phyloP scores from a whole-genome alignment of 2,113 vertebrate species.

The Macquaria australasica region DNA sequence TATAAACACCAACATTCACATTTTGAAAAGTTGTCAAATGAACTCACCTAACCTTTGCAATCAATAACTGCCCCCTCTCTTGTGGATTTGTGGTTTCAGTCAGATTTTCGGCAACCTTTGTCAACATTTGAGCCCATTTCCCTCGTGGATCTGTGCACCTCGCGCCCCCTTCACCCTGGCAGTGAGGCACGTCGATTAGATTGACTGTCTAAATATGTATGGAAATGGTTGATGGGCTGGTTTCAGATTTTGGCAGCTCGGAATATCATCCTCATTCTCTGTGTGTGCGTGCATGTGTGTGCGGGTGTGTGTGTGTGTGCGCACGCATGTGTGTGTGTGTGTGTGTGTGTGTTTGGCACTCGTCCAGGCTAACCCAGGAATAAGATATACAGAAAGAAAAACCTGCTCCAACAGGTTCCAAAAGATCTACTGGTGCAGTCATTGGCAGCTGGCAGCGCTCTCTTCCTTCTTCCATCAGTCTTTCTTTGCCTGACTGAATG shows the following conservation, averaged over 20 bases:
- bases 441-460: conserved; percentile 71
- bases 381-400: conserved; percentile 75
- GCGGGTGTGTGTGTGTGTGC: conserved; percentile 40
- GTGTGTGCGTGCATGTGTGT: conserved; percentile 37
- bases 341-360: conserved; percentile 53
- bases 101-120: conserved; percentile 20
- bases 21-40: neutral
- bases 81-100: conserved; percentile 13
- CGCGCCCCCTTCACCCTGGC: conserved; percentile 29
- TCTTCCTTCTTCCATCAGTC: conserved; percentile 65
- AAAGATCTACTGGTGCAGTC: conserved; percentile 66
- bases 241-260: conserved; percentile 74
- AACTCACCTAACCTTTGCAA: conserved; percentile 63
- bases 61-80: conserved; percentile 8
- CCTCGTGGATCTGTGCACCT: conserved; percentile 30
- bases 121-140: conserved; percentile 23
- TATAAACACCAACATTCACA: neutral
- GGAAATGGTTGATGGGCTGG: conserved; percentile 72
- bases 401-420: conserved; percentile 84
- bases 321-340: conserved; percentile 32
- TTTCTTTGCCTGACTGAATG: conserved; percentile 71
- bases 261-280: conserved; percentile 62
- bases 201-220: conserved; percentile 71
- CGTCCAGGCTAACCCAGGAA: conserved; percentile 69
- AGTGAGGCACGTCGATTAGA: conserved; percentile 57